Base-by-base conservation (phyloP, 2,113 vertebrate species). In the Tychaedon coryphoeus region DNA sequence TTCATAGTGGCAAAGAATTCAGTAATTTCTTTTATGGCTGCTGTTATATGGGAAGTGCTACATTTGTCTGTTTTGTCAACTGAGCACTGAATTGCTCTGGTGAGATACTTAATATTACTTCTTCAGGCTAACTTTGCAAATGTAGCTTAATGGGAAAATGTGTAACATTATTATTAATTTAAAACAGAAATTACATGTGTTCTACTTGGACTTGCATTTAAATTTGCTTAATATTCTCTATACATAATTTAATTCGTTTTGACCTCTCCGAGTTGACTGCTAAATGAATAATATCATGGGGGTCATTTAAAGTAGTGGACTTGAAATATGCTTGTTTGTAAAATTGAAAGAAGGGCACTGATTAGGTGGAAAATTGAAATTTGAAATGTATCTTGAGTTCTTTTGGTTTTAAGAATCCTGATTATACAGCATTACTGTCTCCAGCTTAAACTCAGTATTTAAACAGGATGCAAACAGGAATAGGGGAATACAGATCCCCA, bases 91-190 rank as follows among this genome's bases (percentile, higher is more conserved):
- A 86, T 73, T 80, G 54, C 58, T 82, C 64, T 94, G 40, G 38
- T 86, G 51, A 92, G 72, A 60, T n/a, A 88, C 16, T 85, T 82
- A 33, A 2, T 61, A 45, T 54, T 66, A 31, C 66, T 93, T 94
- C 90, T 88, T 88, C 45, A 73, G 82, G 78, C 42, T 82, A 94
- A 70, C 58, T 73, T 89, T 67, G 50, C 29, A 82, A 92, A 93
- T 29, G 40, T 47, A 80, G 19, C 56, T 94, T 86, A 90, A 95
- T 58, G 60, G 47, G 24, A 90, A 92, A 92, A 90, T 56, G 25
- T 86, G 26, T 56, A 91, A 75, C 26, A 62, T 82, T 82, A 69
- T 90, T 93, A 92, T 71, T 95, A 60, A 92, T 92, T 90, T 88
- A 58, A 94, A 95, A 40, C 38, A n/a, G 6, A 78, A 89, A 82